Percentiles rank a stretch among this genome's conserved stretches.
phyloP scores from a whole-genome alignment of 2,113 vertebrate species.

The Caloenas nicobarica region DNA sequence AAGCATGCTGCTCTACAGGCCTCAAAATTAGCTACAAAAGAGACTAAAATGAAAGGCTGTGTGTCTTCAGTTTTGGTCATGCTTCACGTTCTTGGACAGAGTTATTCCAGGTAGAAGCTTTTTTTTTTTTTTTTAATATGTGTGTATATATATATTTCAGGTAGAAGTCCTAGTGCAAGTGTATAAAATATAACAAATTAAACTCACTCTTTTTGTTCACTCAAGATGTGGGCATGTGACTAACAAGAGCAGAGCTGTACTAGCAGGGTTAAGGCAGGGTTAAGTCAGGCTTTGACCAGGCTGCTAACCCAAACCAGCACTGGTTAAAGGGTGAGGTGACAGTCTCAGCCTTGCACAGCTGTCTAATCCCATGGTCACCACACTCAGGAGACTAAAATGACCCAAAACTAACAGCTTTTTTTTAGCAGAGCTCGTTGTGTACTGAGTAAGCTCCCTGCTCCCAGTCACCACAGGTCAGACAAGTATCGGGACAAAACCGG shows the following conservation, averaged over 20 bases:
- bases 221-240: neutral
- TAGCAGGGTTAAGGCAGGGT: too few relatives aligned
- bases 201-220: too few relatives aligned
- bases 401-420: neutral
- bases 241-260: neutral
- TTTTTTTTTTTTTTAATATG: neutral
- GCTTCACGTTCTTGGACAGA: neutral
- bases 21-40: neutral
- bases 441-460: neutral
- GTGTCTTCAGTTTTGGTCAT: neutral
- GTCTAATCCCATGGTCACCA: neutral
- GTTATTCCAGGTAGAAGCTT: neutral
- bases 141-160: too few relatives aligned
- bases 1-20: neutral
- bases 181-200: neutral
- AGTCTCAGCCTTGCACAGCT: neutral
- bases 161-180: neutral
- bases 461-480: neutral
- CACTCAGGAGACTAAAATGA: fast-evolving
- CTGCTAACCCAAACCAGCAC: neutral
- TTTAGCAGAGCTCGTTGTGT: neutral
- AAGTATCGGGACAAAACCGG: neutral
- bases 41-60: neutral
- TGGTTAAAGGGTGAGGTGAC: neutral
- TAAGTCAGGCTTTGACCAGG: neutral